phyloP scores from a whole-genome alignment of 2,888 invertebrate genomes.

The Graphium colonna region DNA sequence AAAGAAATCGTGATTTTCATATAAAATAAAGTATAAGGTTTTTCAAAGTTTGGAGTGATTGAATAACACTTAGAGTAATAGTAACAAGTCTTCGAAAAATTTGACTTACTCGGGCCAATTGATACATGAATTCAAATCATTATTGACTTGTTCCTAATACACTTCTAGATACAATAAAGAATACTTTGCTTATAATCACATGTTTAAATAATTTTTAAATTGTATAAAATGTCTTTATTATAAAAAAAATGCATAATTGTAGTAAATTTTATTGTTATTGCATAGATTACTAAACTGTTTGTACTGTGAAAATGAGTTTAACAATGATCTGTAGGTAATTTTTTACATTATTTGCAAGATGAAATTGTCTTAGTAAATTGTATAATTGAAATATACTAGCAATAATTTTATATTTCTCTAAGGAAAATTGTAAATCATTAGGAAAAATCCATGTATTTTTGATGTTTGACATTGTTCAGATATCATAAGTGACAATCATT shows the following conservation, averaged over 20 bases:
- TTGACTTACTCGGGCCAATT: no score
- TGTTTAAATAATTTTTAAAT: conserved; percentile 5
- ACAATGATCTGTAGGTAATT: background rate
- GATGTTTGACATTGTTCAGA: conserved; percentile 18
- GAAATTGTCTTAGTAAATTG: background rate
- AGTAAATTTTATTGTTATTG: background rate
- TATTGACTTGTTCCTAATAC: conserved; percentile 14
- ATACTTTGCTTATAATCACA: background rate
- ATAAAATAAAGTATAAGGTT: no score
- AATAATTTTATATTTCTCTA: background rate
- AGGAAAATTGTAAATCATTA: conserved; percentile 1
- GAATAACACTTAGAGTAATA: background rate
- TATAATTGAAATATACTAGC: conserved; percentile 10
- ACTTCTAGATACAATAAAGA: background rate
- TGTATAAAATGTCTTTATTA: conserved; percentile 4
- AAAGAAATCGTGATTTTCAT: background rate
- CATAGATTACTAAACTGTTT: background rate
- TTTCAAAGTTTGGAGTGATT: background rate
- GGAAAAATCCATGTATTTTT: conserved; percentile 17
- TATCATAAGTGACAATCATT: conserved; percentile 7
- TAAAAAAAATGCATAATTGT: conserved; percentile 1
- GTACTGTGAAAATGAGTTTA: background rate
- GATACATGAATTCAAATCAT: no score
- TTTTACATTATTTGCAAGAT: background rate
- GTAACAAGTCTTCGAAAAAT: conserved; percentile 9